phyloP scores from a whole-genome alignment of 2,113 vertebrate genomes.

The Channa maculata region DNA sequence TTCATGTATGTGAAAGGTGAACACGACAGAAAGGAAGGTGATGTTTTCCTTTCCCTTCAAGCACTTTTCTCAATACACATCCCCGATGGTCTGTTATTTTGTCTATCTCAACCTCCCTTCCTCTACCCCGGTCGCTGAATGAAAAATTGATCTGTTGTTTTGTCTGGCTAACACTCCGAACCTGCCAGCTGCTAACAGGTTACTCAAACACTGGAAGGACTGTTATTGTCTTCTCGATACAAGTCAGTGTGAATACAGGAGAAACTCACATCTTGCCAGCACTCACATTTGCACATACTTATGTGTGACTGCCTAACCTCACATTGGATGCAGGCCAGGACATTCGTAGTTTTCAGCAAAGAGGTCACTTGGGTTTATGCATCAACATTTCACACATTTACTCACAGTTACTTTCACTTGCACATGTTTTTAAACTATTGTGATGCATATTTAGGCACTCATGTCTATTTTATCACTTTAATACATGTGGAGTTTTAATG shows the following conservation, averaged over 20 bases:
- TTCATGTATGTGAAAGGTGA: conserved; percentile 7
- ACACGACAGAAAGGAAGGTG: conserved; percentile 17
- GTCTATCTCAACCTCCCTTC: conserved; percentile 36
- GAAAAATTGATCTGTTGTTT: conserved; percentile 69
- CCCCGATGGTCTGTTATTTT: conserved; percentile 42
- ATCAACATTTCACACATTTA: conserved; percentile 16
- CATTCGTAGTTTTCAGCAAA: conserved; percentile 24
- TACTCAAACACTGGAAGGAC: conserved; percentile 63
- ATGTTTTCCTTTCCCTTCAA: conserved; percentile 43
- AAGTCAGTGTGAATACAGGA: conserved; percentile 38
- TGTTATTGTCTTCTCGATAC: conserved; percentile 57
- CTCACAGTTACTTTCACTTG: conserved; percentile 19
- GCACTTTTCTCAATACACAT: conserved; percentile 17
- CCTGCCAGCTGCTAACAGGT: conserved; percentile 64
- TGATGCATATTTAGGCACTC: neutral
- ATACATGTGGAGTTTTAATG: conserved; percentile 27
- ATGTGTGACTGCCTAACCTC: conserved; percentile 20
- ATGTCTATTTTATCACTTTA: conserved; percentile 6
- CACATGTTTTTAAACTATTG: conserved; percentile 17
- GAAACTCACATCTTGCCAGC: conserved; percentile 52
- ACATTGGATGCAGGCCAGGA: conserved; percentile 28
- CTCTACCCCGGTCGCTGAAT: conserved; percentile 49
- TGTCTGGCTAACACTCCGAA: conserved; percentile 58
- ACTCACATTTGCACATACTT: conserved; percentile 38
- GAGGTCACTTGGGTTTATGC: conserved; percentile 33